phyloP scores from a whole-genome alignment of 2,113 vertebrate genomes.

The Eonycteris spelaea region DNA sequence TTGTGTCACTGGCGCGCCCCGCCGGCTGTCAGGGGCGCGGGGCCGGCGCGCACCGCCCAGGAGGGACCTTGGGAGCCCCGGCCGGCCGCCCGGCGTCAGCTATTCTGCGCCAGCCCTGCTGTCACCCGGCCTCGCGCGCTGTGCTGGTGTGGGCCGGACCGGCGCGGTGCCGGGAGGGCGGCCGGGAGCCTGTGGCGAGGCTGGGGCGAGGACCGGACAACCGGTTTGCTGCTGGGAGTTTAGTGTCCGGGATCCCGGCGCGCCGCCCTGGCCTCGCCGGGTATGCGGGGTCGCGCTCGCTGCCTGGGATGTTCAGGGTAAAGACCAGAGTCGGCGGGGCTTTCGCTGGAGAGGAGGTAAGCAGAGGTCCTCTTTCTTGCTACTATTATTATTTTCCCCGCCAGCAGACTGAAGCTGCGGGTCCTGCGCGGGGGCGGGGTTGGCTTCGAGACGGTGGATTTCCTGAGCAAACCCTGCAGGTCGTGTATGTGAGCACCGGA shows the following conservation, averaged over 20 bases:
- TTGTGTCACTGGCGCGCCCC: slow-evolving; percentile 33
- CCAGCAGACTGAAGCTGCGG: not conserved
- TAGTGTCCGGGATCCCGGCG: not conserved
- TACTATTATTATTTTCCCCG: not conserved
- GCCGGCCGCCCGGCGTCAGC: not conserved
- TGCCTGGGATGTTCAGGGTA: not conserved
- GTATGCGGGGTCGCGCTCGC: not conserved
- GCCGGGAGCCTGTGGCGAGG: not conserved
- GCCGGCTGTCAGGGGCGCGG: slow-evolving; percentile 46
- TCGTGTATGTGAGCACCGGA: not conserved
- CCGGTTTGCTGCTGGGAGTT: not conserved
- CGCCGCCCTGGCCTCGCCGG: not conserved
- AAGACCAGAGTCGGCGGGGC: not conserved
- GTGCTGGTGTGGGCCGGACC: not conserved
- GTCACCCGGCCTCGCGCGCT: not conserved
- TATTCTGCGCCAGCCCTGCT: not conserved
- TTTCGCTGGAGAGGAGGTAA: not conserved
- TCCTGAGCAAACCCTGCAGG: slow-evolving; percentile 27
- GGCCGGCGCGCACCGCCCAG: not conserved
- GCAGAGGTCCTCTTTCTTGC: not conserved
- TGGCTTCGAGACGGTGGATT: slow-evolving; percentile 11
- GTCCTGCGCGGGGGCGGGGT: not conserved
- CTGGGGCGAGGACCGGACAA: not conserved
- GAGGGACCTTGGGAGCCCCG: not conserved
- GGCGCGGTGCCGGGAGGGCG: not conserved